Evolutionary conservation across 2,113 vertebrate species (phyloP).

Genomic region (Corapipo altera): DNA sequence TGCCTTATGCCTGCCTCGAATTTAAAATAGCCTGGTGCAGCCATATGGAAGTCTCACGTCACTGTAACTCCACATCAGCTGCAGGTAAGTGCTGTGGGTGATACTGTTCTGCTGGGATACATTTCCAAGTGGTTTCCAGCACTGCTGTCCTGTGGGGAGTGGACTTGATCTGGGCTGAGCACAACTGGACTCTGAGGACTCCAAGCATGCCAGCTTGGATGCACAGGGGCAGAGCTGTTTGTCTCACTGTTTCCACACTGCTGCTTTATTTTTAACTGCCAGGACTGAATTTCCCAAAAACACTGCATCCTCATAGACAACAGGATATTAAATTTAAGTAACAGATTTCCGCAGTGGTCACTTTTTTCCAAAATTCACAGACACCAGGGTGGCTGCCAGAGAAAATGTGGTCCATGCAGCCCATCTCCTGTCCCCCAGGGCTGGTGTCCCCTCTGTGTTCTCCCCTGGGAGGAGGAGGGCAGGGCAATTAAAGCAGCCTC

Average conservation of each 20-base stretch:
- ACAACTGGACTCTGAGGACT: not conserved
- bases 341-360: not conserved
- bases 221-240: not conserved
- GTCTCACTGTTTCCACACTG: not conserved
- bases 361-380: not conserved
- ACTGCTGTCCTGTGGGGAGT: not conserved
- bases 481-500: not conserved
- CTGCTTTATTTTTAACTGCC: constrained; percentile 5
- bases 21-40: not conserved
- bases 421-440: not conserved
- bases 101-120: not conserved
- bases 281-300: constrained; percentile 16
- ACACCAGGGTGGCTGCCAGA: not conserved
- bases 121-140: not conserved
- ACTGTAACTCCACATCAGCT: not conserved
- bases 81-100: not conserved
- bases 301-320: not conserved
- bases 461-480: not conserved
- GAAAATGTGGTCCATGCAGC: not conserved
- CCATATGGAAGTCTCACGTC: not conserved
- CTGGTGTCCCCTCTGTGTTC: not conserved
- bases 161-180: not conserved
- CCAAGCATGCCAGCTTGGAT: not conserved
- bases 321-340: not conserved
- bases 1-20: not conserved